Base-by-base conservation (phyloP, 2,797 vertebrate genomes). In the Sebastes vulpes region DNA sequence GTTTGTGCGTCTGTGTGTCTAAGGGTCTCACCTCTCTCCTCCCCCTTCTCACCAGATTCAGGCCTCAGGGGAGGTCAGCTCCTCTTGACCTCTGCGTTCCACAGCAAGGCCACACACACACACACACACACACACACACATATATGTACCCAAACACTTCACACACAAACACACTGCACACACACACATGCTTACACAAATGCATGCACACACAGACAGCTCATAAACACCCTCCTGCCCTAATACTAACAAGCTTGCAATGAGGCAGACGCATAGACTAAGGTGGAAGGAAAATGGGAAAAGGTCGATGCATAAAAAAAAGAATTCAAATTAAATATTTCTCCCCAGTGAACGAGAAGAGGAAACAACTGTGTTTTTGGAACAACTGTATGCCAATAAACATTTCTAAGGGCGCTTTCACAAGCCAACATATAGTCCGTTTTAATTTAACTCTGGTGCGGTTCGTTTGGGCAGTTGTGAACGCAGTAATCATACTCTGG, bases 21-120 rank as follows among this genome's bases (percentile, higher is more conserved):
- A 25, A 61, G 9, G 54, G 68, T 67, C 75, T 74, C 78, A 78
- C 72, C 82, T 84, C 84, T 65, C 54, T 87, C 82, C 78, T 68
- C 65, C 69, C 81, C 81, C 84, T 85, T 88, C 89, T 91, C 86
- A 69, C 81, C 79, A 89, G 83, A 88, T 84, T 90, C 48, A 89
- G 77, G 90, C 92, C 91, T 93, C 81, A 80, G 88, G 93, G 88
- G 87, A 92, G 95, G 92, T 94, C 93, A 87, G 85, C 87, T 91
- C 88, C 89, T 93, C 91, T 94, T 95, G 95, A 95, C 95, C 95
- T 94, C 89, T 90, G 74, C 91, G 93, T 95, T 96, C 95, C 95
- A 94, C 83, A 85, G 52, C 68, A 60, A 65, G 89, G 81, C 88
- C 92, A 90, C 90, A 91, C 92, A 89, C 79, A 75, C 80, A 78